Percentiles rank a stretch among this genome's conserved stretches.
These are phyloP conservation scores for Oreochromis mossambicus DNA, from an alignment of 2,797 vertebrate species.

Conservation along the genomic window DNA sequence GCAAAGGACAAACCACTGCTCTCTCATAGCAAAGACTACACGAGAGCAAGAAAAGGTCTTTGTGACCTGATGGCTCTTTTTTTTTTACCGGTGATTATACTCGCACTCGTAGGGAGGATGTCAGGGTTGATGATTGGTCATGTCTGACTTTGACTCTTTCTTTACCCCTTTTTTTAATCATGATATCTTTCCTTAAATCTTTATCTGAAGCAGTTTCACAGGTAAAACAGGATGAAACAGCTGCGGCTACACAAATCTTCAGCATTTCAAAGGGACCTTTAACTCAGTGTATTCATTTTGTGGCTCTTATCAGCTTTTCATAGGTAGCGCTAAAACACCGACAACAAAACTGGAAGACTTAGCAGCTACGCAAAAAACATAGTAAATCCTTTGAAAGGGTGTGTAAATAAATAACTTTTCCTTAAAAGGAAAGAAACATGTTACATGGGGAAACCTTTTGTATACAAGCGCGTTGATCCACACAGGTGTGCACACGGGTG, in stretches of 20 bases:
- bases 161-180: neutral
- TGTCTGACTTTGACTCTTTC: neutral
- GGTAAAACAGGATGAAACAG: neutral
- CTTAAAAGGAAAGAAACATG: neutral
- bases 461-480: too few species aligned
- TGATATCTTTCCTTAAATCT: neutral
- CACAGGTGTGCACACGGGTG: too few species aligned
- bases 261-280: neutral
- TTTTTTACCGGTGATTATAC: neutral
- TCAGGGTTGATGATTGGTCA: neutral
- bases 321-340: neutral
- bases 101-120: neutral
- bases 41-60: neutral
- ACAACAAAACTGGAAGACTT: neutral
- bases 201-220: neutral
- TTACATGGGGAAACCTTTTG: too few species aligned
- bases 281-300: neutral
- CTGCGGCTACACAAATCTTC: neutral
- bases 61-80: neutral
- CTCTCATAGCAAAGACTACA: neutral
- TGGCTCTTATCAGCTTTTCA: fast-evolving
- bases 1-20: neutral
- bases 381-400: neutral
- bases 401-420: neutral
- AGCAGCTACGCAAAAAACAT: neutral